phyloP scores from a whole-genome alignment of 2,888 invertebrate genomes.

The Adineta ricciae region DNA sequence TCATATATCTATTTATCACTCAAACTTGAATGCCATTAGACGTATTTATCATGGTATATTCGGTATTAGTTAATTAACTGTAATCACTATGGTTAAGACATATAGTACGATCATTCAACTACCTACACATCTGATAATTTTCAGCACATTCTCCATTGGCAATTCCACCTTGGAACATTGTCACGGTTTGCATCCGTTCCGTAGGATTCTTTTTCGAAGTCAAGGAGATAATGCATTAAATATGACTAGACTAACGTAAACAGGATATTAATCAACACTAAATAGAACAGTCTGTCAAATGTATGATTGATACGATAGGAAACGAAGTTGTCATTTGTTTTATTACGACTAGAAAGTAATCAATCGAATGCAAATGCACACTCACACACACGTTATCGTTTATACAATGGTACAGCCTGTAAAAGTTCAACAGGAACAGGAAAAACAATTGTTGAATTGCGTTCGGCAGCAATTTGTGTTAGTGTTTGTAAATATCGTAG shows the following conservation, averaged over 20 bases:
- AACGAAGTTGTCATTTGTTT: no score
- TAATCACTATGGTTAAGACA: not conserved
- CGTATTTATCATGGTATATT: not conserved
- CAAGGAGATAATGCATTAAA: no score
- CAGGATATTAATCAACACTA: no score
- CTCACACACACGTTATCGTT: not conserved
- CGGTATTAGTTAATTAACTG: not conserved
- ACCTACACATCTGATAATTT: not conserved
- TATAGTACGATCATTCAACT: not conserved
- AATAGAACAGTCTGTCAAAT: no score
- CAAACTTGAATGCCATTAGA: not conserved
- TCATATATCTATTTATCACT: not conserved
- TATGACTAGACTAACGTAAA: no score
- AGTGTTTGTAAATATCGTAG: slow-evolving; percentile 47
- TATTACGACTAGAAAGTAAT: no score
- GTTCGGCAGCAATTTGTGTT: slow-evolving; percentile 45
- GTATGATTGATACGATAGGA: no score
- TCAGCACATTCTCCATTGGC: no score
- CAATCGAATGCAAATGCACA: no score
- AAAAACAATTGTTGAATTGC: slow-evolving; percentile 48
- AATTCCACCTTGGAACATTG: no score
- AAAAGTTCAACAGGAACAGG: slow-evolving; percentile 44
- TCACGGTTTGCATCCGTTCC: no score
- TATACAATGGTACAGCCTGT: not conserved
- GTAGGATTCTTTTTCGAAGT: no score